phyloP scores from a whole-genome alignment of 1,140 invertebrate species.

The Drosophila sucinea region DNA sequence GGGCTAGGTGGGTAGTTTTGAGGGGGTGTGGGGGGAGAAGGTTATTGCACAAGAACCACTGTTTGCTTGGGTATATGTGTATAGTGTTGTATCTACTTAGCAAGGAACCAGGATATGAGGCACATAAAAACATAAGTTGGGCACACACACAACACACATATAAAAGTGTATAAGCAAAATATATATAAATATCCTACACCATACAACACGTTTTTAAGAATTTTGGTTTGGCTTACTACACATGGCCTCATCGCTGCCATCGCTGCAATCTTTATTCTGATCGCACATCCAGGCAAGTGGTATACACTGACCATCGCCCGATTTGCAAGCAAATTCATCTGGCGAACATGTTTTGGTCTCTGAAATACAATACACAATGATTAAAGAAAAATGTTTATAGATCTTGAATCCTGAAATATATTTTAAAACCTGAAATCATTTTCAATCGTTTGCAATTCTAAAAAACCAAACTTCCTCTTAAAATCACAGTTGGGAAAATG shows the following conservation, averaged over 20 bases:
- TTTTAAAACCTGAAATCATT: slow-evolving; percentile 14
- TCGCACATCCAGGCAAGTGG: slow-evolving; percentile 96
- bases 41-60: slow-evolving; percentile 1
- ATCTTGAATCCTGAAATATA: neutral
- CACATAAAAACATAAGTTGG: slow-evolving; percentile 11
- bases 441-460: too few relatives aligned
- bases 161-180: slow-evolving; percentile 11
- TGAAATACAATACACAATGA: slow-evolving; percentile 82
- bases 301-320: slow-evolving; percentile 91
- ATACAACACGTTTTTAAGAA: slow-evolving; percentile 8
- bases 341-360: slow-evolving; percentile 90
- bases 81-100: slow-evolving; percentile 1
- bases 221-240: slow-evolving; percentile 90
- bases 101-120: slow-evolving; percentile 25
- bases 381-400: neutral
- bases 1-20: slow-evolving; percentile 28
- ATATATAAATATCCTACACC: slow-evolving; percentile 31
- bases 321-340: slow-evolving; percentile 93
- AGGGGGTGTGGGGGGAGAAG: neutral
- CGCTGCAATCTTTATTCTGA: slow-evolving; percentile 92
- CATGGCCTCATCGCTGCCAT: slow-evolving; percentile 93
- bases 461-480: too few relatives aligned
- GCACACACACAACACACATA: slow-evolving; percentile 8
- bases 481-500: too few relatives aligned
- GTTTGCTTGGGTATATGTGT: slow-evolving; percentile 30